These are phyloP conservation scores for Alentia gelatinosa DNA, from an alignment of 2,888 invertebrate species.

Conservation along the genomic window DNA sequence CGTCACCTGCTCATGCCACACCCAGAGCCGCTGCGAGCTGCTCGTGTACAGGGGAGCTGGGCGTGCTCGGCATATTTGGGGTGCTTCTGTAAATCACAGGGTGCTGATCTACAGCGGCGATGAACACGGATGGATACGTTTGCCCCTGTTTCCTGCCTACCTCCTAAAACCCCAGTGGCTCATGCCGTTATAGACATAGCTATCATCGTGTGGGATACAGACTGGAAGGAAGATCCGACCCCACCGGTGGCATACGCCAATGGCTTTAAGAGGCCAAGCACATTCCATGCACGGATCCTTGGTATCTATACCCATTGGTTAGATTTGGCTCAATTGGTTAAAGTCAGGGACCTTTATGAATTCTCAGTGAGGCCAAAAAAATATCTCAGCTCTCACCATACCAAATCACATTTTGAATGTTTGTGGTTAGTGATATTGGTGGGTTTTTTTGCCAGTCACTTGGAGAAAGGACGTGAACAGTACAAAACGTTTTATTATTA, in stretches of 20 bases:
- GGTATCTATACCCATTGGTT: too few relatives aligned
- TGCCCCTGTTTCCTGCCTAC: not conserved
- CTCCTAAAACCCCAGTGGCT: not conserved
- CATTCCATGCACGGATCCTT: too few relatives aligned
- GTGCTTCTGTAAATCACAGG: not conserved
- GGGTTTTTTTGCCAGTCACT: too few relatives aligned
- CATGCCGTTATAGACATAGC: not conserved
- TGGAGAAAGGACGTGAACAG: too few relatives aligned
- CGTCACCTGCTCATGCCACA: not conserved
- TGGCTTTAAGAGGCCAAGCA: not conserved
- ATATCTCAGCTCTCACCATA: too few relatives aligned
- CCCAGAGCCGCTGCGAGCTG: not conserved
- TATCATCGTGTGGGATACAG: not conserved
- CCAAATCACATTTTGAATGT: too few relatives aligned
- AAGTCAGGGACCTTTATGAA: too few relatives aligned
- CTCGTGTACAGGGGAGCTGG: not conserved
- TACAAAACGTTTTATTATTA: too few relatives aligned
- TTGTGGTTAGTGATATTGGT: too few relatives aligned
- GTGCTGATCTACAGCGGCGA: not conserved
- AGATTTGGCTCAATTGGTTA: too few relatives aligned
- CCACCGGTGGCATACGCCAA: not conserved
- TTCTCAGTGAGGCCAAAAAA: too few relatives aligned
- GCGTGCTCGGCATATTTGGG: not conserved
- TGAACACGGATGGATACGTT: not conserved
- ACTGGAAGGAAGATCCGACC: not conserved